A percentile compares a stretch with the other conserved stretches of the same genome.
Conservation (phyloP, 1,140 invertebrate species). For the Arctopsyche grandis region DNA sequence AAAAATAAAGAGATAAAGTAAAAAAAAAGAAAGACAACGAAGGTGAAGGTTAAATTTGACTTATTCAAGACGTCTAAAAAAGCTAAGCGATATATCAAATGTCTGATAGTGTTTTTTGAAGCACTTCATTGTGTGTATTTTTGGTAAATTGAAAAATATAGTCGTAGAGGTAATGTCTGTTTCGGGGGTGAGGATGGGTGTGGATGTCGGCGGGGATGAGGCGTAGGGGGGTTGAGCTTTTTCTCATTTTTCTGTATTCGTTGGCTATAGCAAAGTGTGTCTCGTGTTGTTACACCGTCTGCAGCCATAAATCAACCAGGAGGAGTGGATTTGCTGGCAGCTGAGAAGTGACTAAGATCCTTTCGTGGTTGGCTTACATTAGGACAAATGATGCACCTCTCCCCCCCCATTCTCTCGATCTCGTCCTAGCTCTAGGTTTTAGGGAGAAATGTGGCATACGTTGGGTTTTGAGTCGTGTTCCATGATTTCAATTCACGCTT, state of each 20-base stretch:
- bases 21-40: too few relatives aligned
- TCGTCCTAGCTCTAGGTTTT: neutral
- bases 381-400: conserved; percentile 9
- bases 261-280: conserved; percentile 13
- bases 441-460: too few relatives aligned
- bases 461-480: too few relatives aligned
- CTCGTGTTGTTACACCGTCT: conserved; percentile 29
- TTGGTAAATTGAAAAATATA: conserved; percentile 2
- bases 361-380: conserved; percentile 31
- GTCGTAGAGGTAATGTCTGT: neutral
- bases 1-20: too few relatives aligned
- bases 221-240: neutral
- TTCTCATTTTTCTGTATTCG: neutral
- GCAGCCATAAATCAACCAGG: conserved; percentile 26
- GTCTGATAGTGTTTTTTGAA: neutral
- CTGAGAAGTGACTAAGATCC: conserved; percentile 27
- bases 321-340: conserved; percentile 25
- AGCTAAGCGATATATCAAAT: neutral
- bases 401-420: neutral
- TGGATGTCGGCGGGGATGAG: neutral
- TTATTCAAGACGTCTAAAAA: too few relatives aligned
- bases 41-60: too few relatives aligned
- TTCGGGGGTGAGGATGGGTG: too few relatives aligned
- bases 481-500: neutral
- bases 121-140: neutral